Evolutionary conservation across 2,113 vertebrate genomes (phyloP).

Genomic region (Eubucco bourcierii): DNA sequence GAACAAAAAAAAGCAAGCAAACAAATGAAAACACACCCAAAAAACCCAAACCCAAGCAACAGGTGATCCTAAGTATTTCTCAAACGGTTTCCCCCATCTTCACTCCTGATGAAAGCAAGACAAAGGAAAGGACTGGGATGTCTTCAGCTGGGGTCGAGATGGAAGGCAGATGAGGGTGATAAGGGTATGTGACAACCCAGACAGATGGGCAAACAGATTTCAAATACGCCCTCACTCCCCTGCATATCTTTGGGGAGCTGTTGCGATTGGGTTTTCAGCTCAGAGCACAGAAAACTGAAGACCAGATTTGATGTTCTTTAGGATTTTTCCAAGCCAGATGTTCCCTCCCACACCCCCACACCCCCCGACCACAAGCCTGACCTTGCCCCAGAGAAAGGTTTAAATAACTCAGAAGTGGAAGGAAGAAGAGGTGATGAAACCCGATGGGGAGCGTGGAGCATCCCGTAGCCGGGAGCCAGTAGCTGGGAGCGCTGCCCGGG

Average conservation of each 20-base stretch:
- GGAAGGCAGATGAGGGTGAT: neutral
- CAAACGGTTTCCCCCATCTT: neutral
- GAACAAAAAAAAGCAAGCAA: too few species aligned
- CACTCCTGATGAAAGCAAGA: fast-evolving
- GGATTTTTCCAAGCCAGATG: neutral
- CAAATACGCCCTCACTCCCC: neutral
- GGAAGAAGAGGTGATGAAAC: neutral
- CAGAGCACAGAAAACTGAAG: neutral
- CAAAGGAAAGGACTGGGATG: too few species aligned
- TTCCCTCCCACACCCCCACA: neutral
- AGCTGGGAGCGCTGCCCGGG: too few species aligned
- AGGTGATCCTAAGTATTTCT: neutral
- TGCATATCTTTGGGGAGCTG: neutral
- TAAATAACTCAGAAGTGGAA: neutral
- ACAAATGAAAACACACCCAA: too few species aligned
- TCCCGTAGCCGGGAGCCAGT: neutral
- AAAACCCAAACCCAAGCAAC: neutral
- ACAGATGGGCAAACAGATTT: neutral
- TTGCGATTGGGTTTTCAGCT: too few species aligned
- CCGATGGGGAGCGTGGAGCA: neutral
- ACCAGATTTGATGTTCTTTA: neutral
- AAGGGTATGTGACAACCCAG: neutral
- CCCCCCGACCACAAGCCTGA: neutral
- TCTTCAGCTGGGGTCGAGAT: neutral
- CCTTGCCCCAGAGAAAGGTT: neutral